Evolutionary conservation across 2,113 vertebrate species (phyloP).

Genomic region (Macquaria ambigua): DNA sequence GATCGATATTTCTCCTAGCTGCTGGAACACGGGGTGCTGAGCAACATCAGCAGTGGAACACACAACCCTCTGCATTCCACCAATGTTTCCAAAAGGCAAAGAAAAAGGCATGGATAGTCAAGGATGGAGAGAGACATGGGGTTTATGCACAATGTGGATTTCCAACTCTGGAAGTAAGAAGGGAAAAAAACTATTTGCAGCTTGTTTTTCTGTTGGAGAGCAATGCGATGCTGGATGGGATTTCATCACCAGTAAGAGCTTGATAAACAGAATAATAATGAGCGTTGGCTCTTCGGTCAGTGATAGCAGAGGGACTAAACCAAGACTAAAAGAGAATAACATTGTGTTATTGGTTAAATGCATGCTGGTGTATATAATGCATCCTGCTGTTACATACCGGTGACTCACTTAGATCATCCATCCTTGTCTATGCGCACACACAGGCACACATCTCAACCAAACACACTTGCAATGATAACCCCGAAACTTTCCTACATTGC

Average conservation of each 20-base stretch:
- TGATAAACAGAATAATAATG: constrained; percentile 34
- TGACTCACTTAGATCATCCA: background rate
- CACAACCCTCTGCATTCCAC: background rate
- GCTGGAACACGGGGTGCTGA: constrained; percentile 24
- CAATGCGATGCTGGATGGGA: background rate
- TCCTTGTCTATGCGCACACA: background rate
- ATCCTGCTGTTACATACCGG: background rate
- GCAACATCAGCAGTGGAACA: constrained; percentile 7
- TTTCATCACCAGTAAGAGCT: constrained; percentile 15
- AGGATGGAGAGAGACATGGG: background rate
- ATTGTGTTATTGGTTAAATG: constrained; percentile 5
- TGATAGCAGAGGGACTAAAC: constrained; percentile 11
- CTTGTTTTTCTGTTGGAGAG: constrained; percentile 12
- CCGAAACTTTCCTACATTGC: constrained; percentile 38
- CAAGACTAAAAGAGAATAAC: background rate
- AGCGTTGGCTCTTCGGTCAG: constrained; percentile 2
- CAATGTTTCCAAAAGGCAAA: background rate
- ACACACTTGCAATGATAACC: constrained; percentile 19
- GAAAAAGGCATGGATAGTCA: constrained; percentile 2
- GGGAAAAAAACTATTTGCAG: background rate
- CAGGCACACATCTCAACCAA: constrained; percentile 4
- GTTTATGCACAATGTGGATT: background rate
- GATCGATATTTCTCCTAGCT: constrained; percentile 47
- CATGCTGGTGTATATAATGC: background rate
- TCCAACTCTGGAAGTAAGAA: constrained; percentile 12